Base-by-base conservation (phyloP, 1,140 invertebrate species). In the Hycleus phaleratus region DNA sequence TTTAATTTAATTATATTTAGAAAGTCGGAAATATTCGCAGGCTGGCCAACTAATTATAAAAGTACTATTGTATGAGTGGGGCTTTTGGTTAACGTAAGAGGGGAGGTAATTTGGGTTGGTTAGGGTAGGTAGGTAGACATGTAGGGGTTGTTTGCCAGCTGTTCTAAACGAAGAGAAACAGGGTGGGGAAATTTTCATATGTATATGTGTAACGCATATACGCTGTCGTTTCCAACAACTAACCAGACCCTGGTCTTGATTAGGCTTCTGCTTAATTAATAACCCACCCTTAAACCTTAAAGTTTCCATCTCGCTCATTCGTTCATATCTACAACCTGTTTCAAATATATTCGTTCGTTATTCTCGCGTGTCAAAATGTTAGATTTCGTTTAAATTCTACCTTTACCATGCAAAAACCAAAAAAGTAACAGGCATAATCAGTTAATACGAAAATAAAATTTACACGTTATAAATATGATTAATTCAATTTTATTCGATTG, bases 181-280 rank as follows among this genome's bases (percentile, higher is more conserved):
- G 8, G 26, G 44, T 46, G 12, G 11, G 44, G 12, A 8, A 24
- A 24, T 46, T 26, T 46, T 38, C 25, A 38, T 48, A 38, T 18
- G 18, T 18, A 18, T 48, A 26, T 48, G 32, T 48, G 9, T 48
- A n/a, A 38, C 4, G 32, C 7, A 32, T 32, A 32, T n/a, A 48
- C 26, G n/a, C 45, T 11, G 40, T 48, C 54, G 61, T 54, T 60
- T 40, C 58, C 53, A 49, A 53, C 56, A 32, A 32, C 32, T 32
- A 32, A 32, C 32, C 56, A 56, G 52, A 42, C 9, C 58, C 62
- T 49, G 54, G 54, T 57, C 62, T 63, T 63, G 62, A 63, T 63
- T 63, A 63, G 58, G 62, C 62, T 63, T 63, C 62, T 63, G 62
- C 56, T 63, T 63, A 63, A 63, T 63, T 63, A 63, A 63, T 60